phyloP scores from a whole-genome alignment of 2,888 invertebrate species.

The Buathra laborator region DNA sequence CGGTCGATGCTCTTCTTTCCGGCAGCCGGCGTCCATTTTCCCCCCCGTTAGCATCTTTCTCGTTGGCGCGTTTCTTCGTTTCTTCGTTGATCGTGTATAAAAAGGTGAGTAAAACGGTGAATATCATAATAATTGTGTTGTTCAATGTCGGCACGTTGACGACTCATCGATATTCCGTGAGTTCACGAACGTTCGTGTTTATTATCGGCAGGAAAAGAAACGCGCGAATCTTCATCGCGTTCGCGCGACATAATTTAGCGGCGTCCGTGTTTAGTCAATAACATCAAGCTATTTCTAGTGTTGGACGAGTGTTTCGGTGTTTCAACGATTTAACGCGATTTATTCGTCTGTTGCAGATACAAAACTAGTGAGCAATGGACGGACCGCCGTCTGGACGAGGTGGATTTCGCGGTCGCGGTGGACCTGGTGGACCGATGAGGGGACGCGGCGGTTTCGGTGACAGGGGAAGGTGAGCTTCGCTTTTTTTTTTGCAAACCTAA shows the following conservation, averaged over 20 bases:
- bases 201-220: neutral
- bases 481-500: slow-evolving; percentile 12
- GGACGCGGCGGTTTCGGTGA: slow-evolving; percentile 82
- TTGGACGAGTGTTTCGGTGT: slow-evolving; percentile 22
- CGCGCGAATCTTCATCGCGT: slow-evolving; percentile 29
- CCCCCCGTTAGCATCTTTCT: slow-evolving; percentile 73
- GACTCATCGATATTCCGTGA: slow-evolving; percentile 11
- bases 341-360: slow-evolving; percentile 25
- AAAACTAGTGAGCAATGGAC: slow-evolving; percentile 69
- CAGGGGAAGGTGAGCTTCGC: slow-evolving; percentile 77
- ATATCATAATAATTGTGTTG: neutral
- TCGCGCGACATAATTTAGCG: slow-evolving; percentile 27
- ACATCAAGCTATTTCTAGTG: slow-evolving; percentile 36
- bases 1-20: slow-evolving; percentile 82
- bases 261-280: slow-evolving; percentile 48
- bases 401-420: slow-evolving; percentile 77
- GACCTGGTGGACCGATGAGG: slow-evolving; percentile 80
- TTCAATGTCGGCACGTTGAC: neutral
- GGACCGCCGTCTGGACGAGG: slow-evolving; percentile 74
- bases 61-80: slow-evolving; percentile 74
- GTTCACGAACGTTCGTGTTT: neutral
- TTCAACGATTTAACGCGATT: neutral
- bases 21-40: slow-evolving; percentile 83
- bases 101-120: slow-evolving; percentile 73
- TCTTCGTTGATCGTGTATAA: slow-evolving; percentile 65